Base-by-base conservation (phyloP, 1,140 invertebrate species). In the Hormaphis cornu region DNA sequence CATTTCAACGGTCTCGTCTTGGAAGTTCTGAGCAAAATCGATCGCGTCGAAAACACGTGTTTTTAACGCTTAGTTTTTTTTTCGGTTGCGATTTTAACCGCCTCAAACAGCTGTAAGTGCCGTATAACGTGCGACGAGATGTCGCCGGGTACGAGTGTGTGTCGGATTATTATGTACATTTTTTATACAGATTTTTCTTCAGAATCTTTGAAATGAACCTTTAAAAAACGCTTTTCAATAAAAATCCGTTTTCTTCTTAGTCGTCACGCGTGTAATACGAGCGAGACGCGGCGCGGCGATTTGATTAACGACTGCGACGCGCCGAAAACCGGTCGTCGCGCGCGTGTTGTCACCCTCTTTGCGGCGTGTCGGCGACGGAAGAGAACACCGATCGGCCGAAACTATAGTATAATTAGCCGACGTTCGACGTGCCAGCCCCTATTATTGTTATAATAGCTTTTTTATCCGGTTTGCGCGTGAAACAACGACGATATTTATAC, bases 401-500 rank as follows among this genome's bases (percentile, higher is more conserved):
- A 63, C 58, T 63, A n/a, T n/a, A n/a, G n/a, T n/a, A n/a, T n/a
- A 63, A 63, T 63, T 63, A 63, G 40, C 24, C 40, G 58, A 5
- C 16, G 37, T 14, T 18, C 37, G 20, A 9, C 24, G 24, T 10
- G 22, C 26, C n/a, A 56, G 10, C 53, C 24, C 50, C 24, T n/a
- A 28, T 6, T 18, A 18, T 18, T 26, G 54, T n/a, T n/a, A 22
- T 63, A 63, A 63, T 63, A 63, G 58, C 58, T 37, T 63, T n/a
- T n/a, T n/a, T 63, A 63, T 63, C 58, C 30, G 58, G 58, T 63
- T 63, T 40, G 42, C 26, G 58, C 26, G 40, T 33, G 35, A 54
- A 18, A 33, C 5, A n/a, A 26, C n/a, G 9, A 53, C n/a, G 30
- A 18, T 30, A 53, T 28, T 10, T n/a, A 42, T n/a, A 16, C 1